phyloP scores from a whole-genome alignment of 2,888 invertebrate species.

The Vesta saturnalis region DNA sequence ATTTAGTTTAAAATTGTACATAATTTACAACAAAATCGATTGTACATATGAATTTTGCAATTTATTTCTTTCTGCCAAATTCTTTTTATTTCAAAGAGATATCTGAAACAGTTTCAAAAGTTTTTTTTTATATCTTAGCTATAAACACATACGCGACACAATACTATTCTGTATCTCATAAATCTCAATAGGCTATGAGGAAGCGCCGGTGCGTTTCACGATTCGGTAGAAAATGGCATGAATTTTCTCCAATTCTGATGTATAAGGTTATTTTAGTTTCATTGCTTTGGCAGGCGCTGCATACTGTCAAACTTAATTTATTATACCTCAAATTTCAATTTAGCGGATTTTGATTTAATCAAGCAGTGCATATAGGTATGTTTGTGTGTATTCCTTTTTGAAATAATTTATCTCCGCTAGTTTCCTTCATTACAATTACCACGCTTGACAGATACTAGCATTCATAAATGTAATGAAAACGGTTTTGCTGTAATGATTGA shows the following conservation, averaged over 20 bases:
- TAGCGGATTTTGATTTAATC: constrained; percentile 34
- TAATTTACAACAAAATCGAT: not conserved
- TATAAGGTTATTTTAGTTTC: constrained; percentile 42
- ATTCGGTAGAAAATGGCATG: constrained; percentile 37
- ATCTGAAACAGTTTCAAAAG: constrained; percentile 15
- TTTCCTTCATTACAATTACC: constrained; percentile 12
- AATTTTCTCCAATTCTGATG: constrained; percentile 40
- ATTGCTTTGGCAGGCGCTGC: constrained; percentile 37
- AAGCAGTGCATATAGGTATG: not conserved
- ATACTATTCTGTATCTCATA: constrained; percentile 36
- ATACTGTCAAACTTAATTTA: constrained; percentile 36
- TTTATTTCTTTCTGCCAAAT: constrained; percentile 9
- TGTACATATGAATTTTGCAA: constrained; percentile 8
- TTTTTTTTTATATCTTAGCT: constrained; percentile 24
- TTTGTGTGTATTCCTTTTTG: constrained; percentile 22
- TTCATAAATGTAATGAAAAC: constrained; percentile 9
- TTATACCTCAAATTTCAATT: constrained; percentile 37
- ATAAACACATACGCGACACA: constrained; percentile 35
- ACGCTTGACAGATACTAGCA: constrained; percentile 8
- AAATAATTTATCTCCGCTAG: constrained; percentile 1
- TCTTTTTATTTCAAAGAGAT: constrained; percentile 11
- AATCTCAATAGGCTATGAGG: constrained; percentile 39
- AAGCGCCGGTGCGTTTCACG: constrained; percentile 39
- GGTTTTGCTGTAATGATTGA: not conserved
- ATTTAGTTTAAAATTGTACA: not conserved